phyloP scores from a whole-genome alignment of 2,888 invertebrate genomes.

The Caenorhabditis japonica region DNA sequence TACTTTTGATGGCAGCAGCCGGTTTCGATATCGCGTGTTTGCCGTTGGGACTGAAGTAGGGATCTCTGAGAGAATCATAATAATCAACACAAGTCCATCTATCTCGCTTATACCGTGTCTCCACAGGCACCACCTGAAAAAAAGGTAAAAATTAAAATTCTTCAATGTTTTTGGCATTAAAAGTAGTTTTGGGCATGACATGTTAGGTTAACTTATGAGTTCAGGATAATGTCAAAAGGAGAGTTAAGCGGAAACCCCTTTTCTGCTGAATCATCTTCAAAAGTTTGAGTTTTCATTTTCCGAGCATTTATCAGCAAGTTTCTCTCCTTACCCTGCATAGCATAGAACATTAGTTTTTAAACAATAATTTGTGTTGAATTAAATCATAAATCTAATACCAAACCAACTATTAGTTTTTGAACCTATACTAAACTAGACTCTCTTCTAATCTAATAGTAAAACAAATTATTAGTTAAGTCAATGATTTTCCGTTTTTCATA shows the following conservation, averaged over 20 bases:
- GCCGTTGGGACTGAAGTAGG: constrained; percentile 50
- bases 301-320: constrained; percentile 40
- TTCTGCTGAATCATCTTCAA: constrained; percentile 33
- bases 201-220: neutral
- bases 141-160: neutral
- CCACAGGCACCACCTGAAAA: constrained; percentile 71
- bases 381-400: too few species aligned
- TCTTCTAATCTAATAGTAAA: constrained; percentile 2
- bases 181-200: too few species aligned
- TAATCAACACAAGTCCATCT: constrained; percentile 71
- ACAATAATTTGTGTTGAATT: constrained; percentile 8
- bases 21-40: constrained; percentile 26
- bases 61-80: constrained; percentile 62
- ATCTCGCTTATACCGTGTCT: constrained; percentile 69
- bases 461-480: neutral
- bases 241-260: neutral
- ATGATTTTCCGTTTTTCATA: too few species aligned
- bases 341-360: neutral
- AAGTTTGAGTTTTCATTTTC: constrained; percentile 31
- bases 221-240: constrained; percentile 1
- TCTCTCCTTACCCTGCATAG: constrained; percentile 35
- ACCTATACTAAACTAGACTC: constrained; percentile 6
- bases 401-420: neutral
- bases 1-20: constrained; percentile 44
- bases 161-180: neutral